Conservation (phyloP, 2,113 vertebrate species). For the Gavia stellata region DNA sequence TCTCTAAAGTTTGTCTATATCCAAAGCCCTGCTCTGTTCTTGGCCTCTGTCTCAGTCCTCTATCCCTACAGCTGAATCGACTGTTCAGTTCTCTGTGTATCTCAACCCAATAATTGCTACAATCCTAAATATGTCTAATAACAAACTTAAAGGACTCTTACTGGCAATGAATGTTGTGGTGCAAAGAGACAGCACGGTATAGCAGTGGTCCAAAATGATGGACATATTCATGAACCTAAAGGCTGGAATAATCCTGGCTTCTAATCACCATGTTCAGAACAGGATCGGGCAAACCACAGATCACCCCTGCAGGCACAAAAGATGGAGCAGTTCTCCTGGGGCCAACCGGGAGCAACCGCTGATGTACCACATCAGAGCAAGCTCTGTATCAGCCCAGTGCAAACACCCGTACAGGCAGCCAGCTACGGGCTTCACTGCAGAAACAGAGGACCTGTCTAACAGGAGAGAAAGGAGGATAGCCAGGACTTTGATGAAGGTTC, state of each 20-base stretch:
- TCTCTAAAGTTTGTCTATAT: slow-evolving; percentile 47
- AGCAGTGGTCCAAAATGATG: slow-evolving; percentile 30
- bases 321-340: background rate
- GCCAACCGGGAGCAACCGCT: background rate
- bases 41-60: slow-evolving; percentile 49
- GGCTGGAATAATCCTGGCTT: slow-evolving; percentile 46
- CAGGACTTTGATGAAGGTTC: background rate
- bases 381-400: background rate
- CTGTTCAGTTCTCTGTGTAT: background rate
- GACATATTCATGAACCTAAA: slow-evolving; percentile 1
- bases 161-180: background rate
- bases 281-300: background rate
- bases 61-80: background rate
- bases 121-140: background rate
- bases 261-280: background rate
- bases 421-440: background rate
- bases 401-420: background rate
- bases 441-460: background rate
- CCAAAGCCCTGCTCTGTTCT: slow-evolving; percentile 54
- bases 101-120: background rate
- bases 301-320: background rate
- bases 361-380: background rate
- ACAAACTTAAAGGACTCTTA: background rate
- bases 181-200: background rate
- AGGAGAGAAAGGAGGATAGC: background rate